A percentile compares a stretch with the other conserved stretches of the same genome.
Evolutionary conservation across 2,797 vertebrate species (phyloP).

Genomic region (Mallotus villosus): DNA sequence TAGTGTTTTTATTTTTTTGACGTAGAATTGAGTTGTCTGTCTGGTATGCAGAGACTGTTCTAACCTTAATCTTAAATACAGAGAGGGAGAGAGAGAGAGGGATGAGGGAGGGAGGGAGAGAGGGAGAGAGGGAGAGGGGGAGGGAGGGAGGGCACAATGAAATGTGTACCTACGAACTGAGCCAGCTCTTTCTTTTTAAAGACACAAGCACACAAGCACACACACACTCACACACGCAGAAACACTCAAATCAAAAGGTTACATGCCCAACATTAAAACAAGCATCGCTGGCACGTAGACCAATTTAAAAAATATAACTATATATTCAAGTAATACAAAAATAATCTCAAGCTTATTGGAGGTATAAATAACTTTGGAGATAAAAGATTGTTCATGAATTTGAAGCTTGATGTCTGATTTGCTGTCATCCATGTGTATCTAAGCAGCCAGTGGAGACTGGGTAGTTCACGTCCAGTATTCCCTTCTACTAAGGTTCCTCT

Average conservation of each 20-base stretch:
- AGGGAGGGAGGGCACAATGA: neutral
- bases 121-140: neutral
- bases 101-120: neutral
- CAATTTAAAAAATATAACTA: neutral
- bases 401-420: neutral
- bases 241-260: no score
- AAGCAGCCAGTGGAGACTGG: no score
- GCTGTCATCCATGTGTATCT: no score
- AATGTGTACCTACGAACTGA: conserved; percentile 5
- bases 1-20: neutral
- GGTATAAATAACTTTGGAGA: neutral
- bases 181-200: no score
- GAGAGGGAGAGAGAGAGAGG: neutral
- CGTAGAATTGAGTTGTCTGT: neutral
- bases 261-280: neutral
- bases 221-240: no score
- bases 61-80: neutral
- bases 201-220: neutral
- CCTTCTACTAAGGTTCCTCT: neutral
- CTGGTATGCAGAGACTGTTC: neutral
- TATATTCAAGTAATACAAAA: neutral
- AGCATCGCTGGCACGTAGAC: neutral
- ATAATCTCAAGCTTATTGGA: neutral
- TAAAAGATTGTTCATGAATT: neutral
- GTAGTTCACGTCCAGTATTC: neutral